These are phyloP conservation scores for Hylia prasina DNA, from an alignment of 2,113 vertebrate genomes.

Conservation along the genomic window DNA sequence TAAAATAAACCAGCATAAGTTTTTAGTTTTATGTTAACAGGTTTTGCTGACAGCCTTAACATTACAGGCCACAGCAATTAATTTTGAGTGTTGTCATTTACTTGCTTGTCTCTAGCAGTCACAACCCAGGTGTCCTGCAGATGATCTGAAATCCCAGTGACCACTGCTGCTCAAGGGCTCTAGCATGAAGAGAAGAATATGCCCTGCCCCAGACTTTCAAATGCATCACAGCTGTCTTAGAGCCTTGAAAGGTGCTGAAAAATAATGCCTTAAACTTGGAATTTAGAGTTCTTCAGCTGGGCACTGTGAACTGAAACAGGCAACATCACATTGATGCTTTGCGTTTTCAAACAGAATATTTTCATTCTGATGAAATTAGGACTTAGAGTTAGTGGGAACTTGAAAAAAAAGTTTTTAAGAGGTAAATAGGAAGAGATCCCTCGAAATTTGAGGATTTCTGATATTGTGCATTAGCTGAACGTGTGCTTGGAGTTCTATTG, in stretches of 20 bases:
- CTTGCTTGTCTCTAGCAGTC: neutral
- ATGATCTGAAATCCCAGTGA: neutral
- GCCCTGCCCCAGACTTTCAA: neutral
- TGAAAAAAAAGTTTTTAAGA: neutral
- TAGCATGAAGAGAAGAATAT: neutral
- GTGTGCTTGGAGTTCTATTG: neutral
- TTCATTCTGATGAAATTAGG: neutral
- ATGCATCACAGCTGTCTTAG: neutral
- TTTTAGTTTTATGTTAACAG: neutral
- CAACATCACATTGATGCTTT: neutral
- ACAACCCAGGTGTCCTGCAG: neutral
- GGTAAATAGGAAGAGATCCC: neutral
- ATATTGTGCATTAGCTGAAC: neutral
- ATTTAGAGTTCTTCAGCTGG: neutral
- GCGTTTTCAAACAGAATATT: neutral
- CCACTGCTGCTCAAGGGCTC: neutral
- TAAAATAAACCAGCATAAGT: neutral
- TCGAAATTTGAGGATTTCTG: neutral
- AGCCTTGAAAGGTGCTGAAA: neutral
- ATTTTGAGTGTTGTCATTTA: neutral
- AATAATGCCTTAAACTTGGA: neutral
- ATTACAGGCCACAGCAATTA: neutral
- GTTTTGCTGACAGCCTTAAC: neutral
- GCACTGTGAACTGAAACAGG: neutral
- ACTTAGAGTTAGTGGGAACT: neutral